These are phyloP conservation scores for Mycteria americana DNA, from an alignment of 2,797 vertebrate genomes.

Conservation along the genomic window DNA sequence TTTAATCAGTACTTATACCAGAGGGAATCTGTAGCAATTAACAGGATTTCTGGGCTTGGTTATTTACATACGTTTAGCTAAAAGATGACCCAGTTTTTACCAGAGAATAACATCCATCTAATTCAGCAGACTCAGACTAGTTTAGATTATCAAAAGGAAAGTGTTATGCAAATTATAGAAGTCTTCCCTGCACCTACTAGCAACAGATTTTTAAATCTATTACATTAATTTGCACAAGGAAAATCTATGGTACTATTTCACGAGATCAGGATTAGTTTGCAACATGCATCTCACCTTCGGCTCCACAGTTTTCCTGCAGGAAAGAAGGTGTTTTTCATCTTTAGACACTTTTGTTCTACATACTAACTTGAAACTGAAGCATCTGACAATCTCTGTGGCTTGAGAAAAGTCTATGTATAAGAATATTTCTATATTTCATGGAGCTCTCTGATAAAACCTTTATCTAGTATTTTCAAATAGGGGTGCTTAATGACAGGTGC, in stretches of 20 bases:
- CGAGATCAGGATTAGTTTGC: not conserved
- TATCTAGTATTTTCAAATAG: not conserved
- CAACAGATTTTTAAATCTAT: not conserved
- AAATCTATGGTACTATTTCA: not conserved
- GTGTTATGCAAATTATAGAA: not conserved
- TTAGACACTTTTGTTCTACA: not conserved
- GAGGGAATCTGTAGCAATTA: constrained; percentile 20
- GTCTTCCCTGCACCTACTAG: not conserved
- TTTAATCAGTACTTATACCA: constrained; percentile 11
- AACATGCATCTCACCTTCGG: not conserved
- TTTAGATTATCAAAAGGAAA: constrained; percentile 24
- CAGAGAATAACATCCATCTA: not conserved
- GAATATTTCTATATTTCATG: not conserved
- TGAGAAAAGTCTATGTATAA: not conserved
- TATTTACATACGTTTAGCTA: constrained; percentile 45
- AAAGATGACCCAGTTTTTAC: constrained; percentile 21
- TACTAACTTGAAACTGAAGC: not conserved
- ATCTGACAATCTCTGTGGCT: not conserved
- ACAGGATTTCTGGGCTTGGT: constrained; percentile 31
- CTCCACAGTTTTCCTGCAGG: not conserved
- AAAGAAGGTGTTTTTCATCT: not conserved
- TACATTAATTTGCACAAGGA: not conserved
- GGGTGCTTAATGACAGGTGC: not conserved
- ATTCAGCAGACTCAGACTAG: not conserved
- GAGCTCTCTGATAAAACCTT: not conserved